phyloP scores from a whole-genome alignment of 2,888 invertebrate genomes.

The Hyalella azteca region DNA sequence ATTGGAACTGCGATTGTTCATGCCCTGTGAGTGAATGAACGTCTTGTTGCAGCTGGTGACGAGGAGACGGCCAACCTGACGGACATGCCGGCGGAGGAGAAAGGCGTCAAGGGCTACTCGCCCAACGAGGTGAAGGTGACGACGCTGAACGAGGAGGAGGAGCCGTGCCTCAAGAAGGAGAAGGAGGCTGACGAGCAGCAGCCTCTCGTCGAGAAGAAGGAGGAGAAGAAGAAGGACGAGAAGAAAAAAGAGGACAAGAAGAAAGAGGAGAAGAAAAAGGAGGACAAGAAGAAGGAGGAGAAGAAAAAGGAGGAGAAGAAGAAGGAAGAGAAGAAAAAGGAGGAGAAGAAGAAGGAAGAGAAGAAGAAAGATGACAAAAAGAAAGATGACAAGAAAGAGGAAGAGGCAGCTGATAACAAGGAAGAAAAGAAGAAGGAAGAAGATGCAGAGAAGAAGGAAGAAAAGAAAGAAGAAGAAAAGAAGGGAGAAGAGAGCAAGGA shows the following conservation, averaged over 20 bases:
- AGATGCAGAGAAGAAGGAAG: conserved; percentile 9
- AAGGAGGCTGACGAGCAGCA: background rate
- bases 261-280: conserved; percentile 24
- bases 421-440: conserved; percentile 26
- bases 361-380: conserved; percentile 3
- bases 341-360: conserved; percentile 32
- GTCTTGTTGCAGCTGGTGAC: conserved; percentile 45
- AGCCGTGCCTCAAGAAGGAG: background rate
- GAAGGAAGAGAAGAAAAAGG: conserved; percentile 38
- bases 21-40: background rate
- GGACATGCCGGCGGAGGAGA: conserved; percentile 55
- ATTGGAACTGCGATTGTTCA: background rate
- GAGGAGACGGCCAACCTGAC: conserved; percentile 54
- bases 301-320: conserved; percentile 35
- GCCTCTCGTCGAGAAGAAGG: conserved; percentile 25
- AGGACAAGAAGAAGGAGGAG: conserved; percentile 30
- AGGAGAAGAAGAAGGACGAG: conserved; percentile 8
- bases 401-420: background rate
- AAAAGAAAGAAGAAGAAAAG: conserved; percentile 7
- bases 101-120: conserved; percentile 53
- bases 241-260: background rate
- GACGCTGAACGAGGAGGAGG: conserved; percentile 49
- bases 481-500: background rate
- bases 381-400: conserved; percentile 20
- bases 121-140: conserved; percentile 57